A percentile compares a stretch with the other conserved stretches of the same genome.
phyloP scores from a whole-genome alignment of 2,888 invertebrate species.

The Frankliniella intonsa region DNA sequence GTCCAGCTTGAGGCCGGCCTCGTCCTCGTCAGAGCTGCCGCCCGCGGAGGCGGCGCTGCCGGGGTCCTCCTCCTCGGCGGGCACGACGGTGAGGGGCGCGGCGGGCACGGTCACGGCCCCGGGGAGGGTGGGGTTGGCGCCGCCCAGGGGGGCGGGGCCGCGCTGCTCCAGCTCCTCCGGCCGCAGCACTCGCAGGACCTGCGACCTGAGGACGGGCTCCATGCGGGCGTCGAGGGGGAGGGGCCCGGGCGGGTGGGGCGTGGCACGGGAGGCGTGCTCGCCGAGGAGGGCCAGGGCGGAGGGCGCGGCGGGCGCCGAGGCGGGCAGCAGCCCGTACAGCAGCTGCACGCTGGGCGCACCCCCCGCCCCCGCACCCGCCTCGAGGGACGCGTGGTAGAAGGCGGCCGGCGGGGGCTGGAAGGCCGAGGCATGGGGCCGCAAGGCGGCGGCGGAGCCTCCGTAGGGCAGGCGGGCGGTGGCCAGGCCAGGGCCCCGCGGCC shows the following conservation, averaged over 20 bases:
- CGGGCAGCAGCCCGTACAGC: neutral
- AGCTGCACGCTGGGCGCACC: neutral
- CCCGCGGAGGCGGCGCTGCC: neutral
- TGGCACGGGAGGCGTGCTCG: too few relatives aligned
- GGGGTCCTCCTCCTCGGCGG: neutral
- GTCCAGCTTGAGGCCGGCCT: neutral
- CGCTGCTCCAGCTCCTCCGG: constrained; percentile 6
- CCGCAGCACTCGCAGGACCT: neutral
- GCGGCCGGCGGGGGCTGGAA: too few relatives aligned
- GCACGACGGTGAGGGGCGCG: neutral
- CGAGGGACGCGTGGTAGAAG: too few relatives aligned
- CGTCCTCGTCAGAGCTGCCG: neutral
- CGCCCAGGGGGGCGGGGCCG: neutral
- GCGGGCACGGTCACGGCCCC: neutral
- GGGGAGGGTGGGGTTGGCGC: neutral
- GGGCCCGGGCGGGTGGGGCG: too few relatives aligned
- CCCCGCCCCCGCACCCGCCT: neutral
- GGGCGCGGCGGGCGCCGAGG: neutral
- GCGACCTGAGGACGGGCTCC: neutral
- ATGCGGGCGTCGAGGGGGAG: neutral
- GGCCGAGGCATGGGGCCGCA: neutral
- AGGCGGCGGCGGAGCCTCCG: neutral
- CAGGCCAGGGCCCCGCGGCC: neutral
- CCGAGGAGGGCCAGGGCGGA: neutral
- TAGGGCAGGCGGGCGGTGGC: neutral